Evolutionary conservation across 2,797 vertebrate genomes (phyloP).

Genomic region (Peromyscus melanophrys): DNA sequence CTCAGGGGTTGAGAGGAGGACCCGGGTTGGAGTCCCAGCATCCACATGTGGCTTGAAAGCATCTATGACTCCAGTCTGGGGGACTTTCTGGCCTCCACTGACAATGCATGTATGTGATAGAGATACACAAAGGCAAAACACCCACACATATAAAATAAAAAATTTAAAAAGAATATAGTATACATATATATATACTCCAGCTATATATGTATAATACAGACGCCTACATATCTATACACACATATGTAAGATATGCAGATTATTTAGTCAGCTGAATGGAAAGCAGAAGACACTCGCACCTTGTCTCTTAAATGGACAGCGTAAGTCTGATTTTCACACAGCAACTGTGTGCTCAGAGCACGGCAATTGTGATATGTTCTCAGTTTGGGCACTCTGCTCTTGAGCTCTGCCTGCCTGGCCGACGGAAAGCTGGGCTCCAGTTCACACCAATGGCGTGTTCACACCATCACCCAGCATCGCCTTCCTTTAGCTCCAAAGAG

Average conservation of each 20-base stretch:
- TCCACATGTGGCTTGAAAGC: neutral
- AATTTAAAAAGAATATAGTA: neutral
- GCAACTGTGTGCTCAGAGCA: neutral
- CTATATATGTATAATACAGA: neutral
- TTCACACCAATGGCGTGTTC: neutral
- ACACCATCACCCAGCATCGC: neutral
- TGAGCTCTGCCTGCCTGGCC: neutral
- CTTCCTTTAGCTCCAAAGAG: neutral
- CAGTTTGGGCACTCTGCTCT: neutral
- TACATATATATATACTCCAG: neutral
- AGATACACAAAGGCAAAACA: neutral
- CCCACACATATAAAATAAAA: neutral
- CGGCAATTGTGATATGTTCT: neutral
- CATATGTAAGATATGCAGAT: neutral
- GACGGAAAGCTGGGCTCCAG: neutral
- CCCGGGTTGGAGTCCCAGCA: neutral
- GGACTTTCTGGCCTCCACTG: neutral
- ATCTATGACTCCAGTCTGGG: neutral
- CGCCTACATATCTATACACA: too few species aligned
- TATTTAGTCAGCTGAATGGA: constrained; percentile 48
- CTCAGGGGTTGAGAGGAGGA: neutral
- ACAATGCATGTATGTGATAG: neutral
- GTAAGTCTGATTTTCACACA: neutral
- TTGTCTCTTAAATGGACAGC: constrained; percentile 27
- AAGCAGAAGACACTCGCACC: constrained; percentile 22